Evolutionary conservation across 2,797 vertebrate species (phyloP), one percentile per base, ranked within the genome.

Genomic region (Pampus argenteus): DNA sequence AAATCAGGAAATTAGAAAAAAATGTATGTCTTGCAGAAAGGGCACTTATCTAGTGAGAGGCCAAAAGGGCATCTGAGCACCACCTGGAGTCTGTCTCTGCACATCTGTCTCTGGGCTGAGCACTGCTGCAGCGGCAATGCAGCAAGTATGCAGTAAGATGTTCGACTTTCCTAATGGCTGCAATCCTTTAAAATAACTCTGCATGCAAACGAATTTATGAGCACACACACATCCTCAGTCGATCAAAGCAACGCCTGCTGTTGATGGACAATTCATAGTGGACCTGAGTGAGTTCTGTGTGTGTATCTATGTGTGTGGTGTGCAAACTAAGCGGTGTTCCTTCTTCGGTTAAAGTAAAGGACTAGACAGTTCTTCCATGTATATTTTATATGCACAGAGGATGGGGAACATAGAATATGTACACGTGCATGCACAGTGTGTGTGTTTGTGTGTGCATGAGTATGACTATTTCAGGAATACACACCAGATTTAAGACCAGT

Each of bases 201-300:
- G 15, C 44, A 18, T 58, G 42, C 47, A 63, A 65, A 75, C 57
- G 78, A 52, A 78, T 38, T 71, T 22, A 31, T 34, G 17, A 61
- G 13, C 52, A 48, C 52, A 44, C 58, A 26, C 62, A 60, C 52
- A 60, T 62, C 71, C 63, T 72, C n/a, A n/a, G n/a, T n/a, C n/a
- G 71, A 76, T 84, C 71, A 78, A 74, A 82, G 76, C 22, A 13
- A 42, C 71, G 56, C 54, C 73, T 69, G 68, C 63, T 84, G 73
- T 76, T 14, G 2, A 44, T 34, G 54, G 57, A 62, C 51, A 66
- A 55, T 70, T 84, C 65, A 52, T 20, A 63, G 42, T 64, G 72
- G 79, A 82, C 78, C 40, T 25, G 58, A 75, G 63, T n/a, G 71
- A 81, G n/a, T 50, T 52, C 10, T 28, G 22, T 45, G 61, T 25